Evolutionary conservation across 2,797 vertebrate species (phyloP), one percentile per base, ranked within the genome.

Genomic region (Gymnoscopelus braueri): DNA sequence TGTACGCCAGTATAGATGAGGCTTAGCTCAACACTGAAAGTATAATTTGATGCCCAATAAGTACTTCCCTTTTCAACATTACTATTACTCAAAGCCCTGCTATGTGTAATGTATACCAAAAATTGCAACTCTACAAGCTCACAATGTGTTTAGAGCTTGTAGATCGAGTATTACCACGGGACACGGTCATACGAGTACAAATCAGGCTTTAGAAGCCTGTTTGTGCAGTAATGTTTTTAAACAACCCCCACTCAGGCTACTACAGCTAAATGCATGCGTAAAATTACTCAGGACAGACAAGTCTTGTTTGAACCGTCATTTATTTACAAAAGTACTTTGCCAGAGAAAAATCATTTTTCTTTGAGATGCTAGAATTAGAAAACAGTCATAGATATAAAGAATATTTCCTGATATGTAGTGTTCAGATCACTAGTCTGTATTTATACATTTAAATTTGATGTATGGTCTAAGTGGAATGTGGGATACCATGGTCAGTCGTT

Each of bases 301-400:
- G 11, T 44, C 19, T 35, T 3, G 1, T 48, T 48, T 53, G 2
- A 66, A 44, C 11, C 2, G 1, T 14, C 4, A 39, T 69, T 11
- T n/a, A 61, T 79, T 75, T 72, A 75, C 58, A 65, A 70, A 71
- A 39, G n/a, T 48, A 19, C 19, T 19, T 19, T 19, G 19, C 19
- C 19, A 19, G 1, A 19, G 19, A n/a, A 44, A 70, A 67, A 51
- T 12, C 3, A 39, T 4, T 62, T 68, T 77, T 23, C 61, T 63
- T 32, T 58, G 44, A 65, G 61, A 55, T 60, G 67, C 23, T 47
- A 73, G 67, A 65, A 69, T 78, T 51, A 51, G n/a, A 13, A 44
- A 78, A 77, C 72, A 64, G 56, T 44, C 60, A 64, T 63, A 32
- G 75, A 39, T 71, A 39, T 64, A 56, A 69, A 74, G 60, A 51